Evolutionary conservation across 2,113 vertebrate genomes (phyloP).

Genomic region (Alligator sinensis): DNA sequence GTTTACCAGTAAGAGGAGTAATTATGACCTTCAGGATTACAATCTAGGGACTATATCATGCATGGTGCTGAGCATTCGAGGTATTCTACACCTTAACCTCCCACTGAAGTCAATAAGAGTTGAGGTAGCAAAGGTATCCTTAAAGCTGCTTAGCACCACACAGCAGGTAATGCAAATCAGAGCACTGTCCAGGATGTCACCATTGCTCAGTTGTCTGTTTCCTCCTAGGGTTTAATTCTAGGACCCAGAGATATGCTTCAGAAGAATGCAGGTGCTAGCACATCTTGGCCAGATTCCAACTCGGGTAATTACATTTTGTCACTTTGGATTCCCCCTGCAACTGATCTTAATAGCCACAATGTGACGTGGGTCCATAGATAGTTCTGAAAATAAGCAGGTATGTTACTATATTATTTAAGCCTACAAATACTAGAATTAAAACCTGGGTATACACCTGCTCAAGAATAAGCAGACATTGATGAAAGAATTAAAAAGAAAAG

Average conservation of each 20-base stretch:
- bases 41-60: background rate
- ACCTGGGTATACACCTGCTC: background rate
- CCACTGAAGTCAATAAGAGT: background rate
- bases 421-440: conserved; percentile 20
- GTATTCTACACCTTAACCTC: too few species aligned
- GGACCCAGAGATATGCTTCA: background rate
- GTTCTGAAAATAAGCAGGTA: background rate
- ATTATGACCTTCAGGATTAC: background rate
- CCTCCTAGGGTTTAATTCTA: background rate
- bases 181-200: background rate
- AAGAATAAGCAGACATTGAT: background rate
- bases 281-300: background rate
- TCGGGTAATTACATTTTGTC: background rate
- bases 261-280: background rate
- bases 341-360: background rate
- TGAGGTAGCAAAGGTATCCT: background rate
- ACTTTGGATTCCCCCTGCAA: background rate
- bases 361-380: background rate
- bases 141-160: background rate
- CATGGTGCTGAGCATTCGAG: background rate
- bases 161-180: too few species aligned
- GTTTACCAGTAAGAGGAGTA: background rate
- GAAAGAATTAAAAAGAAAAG: conserved; percentile 25
- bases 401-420: conserved; percentile 8
- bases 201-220: too few species aligned